phyloP scores from a whole-genome alignment of 2,888 invertebrate species.

The Teleogryllus oceanicus region DNA sequence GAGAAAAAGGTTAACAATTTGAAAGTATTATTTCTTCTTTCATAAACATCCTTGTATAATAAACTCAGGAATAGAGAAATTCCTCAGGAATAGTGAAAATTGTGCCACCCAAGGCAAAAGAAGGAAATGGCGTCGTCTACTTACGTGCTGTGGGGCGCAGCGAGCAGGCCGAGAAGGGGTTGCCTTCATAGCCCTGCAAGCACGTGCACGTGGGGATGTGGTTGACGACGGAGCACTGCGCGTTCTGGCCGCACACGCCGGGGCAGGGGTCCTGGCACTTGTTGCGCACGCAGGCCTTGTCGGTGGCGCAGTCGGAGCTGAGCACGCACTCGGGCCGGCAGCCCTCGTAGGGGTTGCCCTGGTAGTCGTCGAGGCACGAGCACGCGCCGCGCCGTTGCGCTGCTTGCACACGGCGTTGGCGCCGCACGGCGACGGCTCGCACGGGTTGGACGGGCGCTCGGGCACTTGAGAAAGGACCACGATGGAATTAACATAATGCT shows the following conservation, averaged over 20 bases:
- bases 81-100: too few species aligned
- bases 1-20: too few species aligned
- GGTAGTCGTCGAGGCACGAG: conserved; percentile 73
- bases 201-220: conserved; percentile 85
- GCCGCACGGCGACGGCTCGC: conserved; percentile 81
- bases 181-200: conserved; percentile 65
- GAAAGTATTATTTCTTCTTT: too few species aligned
- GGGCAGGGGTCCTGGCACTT: conserved; percentile 85
- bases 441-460: conserved; percentile 50
- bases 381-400: conserved; percentile 77
- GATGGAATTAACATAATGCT: too few species aligned
- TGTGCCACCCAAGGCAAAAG: too few species aligned
- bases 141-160: conserved; percentile 44
- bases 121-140: neutral
- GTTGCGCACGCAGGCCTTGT: conserved; percentile 76
- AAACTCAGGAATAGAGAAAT: too few species aligned
- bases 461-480: conserved; percentile 41
- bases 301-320: conserved; percentile 78
- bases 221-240: conserved; percentile 78
- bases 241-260: conserved; percentile 77
- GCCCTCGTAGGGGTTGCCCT: conserved; percentile 81
- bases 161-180: conserved; percentile 67
- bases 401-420: conserved; percentile 75
- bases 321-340: conserved; percentile 84
- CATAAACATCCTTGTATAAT: too few species aligned